Evolutionary conservation across 2,888 invertebrate species (phyloP), one percentile per base, ranked within the genome.

Genomic region (Lottia scabra): DNA sequence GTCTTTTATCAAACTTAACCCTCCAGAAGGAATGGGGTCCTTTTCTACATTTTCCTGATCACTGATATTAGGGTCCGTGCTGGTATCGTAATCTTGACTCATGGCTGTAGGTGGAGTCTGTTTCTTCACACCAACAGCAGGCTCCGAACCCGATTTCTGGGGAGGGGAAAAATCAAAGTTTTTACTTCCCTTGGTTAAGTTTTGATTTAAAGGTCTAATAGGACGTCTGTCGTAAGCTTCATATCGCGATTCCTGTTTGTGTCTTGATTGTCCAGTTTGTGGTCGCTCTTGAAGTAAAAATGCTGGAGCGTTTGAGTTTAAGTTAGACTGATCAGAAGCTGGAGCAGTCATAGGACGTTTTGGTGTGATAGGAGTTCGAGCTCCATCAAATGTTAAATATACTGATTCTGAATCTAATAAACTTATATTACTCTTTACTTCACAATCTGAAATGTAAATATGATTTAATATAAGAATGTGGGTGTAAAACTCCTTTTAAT

Each of bases 371-470:
- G 75, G 72, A 13, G 75, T 74, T 45, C 70, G 67, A 62, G 68
- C 72, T n/a, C 72, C 68, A 48, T 80, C 79, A 56, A 87, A 78
- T 19, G 88, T 87, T 15, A 88, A 77, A 73, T 87, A 88, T 12
- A 85, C 82, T n/a, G 87, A 85, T 65, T 88, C 88, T 0, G 87
- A 87, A 62, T 87, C 87, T 63, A 88, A 72, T 71, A 86, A 75
- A 73, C 86, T 87, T 16, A 80, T 78, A 65, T 80, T 83, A 74
- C 83, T 84, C 67, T 71, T 78, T 30, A 78, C 63, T 62, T 84
- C 84, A 78, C 74, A 81, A 72, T 85, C 85, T 85, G 77, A 16
- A 78, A 77, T 56, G 23, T 64, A 70, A 76, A 2, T 4, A 2
- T 4, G 6, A 4, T 30, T 30, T 2, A 30, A 4, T 30, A 30